phyloP scores from a whole-genome alignment of 64 coral and sea anemone genomes.

The Trachythela sp. region DNA sequence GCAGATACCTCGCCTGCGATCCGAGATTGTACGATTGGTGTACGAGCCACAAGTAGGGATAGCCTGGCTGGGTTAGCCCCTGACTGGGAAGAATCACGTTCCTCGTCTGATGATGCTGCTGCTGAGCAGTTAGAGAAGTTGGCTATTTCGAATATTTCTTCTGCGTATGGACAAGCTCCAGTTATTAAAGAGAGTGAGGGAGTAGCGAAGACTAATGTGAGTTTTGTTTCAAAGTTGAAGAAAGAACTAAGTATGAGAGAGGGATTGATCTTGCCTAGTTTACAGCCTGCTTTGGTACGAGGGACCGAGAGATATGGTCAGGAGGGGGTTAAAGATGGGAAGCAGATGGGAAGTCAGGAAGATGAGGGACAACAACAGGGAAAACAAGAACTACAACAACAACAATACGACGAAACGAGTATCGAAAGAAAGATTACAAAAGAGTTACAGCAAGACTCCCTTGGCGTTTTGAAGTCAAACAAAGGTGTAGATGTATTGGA shows the following conservation, averaged over 20 bases:
- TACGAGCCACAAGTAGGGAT: background rate
- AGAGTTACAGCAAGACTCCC: background rate
- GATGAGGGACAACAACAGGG: background rate
- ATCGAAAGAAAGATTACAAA: background rate
- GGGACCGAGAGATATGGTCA: background rate
- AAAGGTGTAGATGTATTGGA: background rate
- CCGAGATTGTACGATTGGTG: background rate
- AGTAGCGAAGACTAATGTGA: background rate
- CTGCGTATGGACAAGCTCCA: background rate
- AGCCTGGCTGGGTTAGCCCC: background rate
- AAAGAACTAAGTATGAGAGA: background rate
- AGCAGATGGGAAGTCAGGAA: background rate
- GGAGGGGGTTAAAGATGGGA: background rate
- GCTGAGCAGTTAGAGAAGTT: background rate
- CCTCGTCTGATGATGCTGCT: slow-evolving; percentile 4
- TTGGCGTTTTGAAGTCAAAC: background rate
- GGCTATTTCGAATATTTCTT: background rate
- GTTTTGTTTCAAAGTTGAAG: background rate
- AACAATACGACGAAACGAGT: background rate
- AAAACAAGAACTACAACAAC: too few relatives aligned
- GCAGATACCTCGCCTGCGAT: background rate
- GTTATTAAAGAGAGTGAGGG: background rate
- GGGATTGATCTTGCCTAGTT: background rate
- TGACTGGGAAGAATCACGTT: background rate
- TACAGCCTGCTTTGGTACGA: background rate